Evolutionary conservation across 2,888 invertebrate species (phyloP).

Genomic region (Phengaris alcon): DNA sequence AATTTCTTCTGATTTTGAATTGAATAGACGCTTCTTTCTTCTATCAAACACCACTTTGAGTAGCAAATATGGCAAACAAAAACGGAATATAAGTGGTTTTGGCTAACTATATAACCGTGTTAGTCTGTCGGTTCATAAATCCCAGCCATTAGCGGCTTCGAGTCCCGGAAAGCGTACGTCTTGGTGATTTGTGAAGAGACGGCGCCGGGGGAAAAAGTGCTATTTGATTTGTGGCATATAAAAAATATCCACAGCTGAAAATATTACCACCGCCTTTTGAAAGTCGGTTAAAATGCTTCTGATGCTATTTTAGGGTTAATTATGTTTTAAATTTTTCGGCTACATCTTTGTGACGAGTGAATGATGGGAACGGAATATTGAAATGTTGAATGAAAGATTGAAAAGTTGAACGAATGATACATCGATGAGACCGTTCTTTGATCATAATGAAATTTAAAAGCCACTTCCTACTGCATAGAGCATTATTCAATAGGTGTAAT

Average conservation of each 20-base stretch:
- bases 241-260: background rate
- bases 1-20: too few relatives aligned
- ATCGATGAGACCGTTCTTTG: background rate
- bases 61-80: background rate
- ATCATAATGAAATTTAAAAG: background rate
- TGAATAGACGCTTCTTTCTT: too few relatives aligned
- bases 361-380: background rate
- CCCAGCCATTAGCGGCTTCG: constrained; percentile 64
- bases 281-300: background rate
- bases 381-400: background rate
- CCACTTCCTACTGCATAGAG: background rate
- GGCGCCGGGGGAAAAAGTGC: constrained; percentile 40
- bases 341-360: background rate
- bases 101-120: constrained; percentile 60
- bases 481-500: background rate
- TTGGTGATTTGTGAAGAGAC: constrained; percentile 73
- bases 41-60: background rate
- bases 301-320: background rate
- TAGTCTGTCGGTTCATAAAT: constrained; percentile 62
- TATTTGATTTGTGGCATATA: constrained; percentile 45
- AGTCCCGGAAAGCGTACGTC: constrained; percentile 69
- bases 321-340: constrained; percentile 8
- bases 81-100: constrained; percentile 31
- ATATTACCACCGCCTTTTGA: background rate
- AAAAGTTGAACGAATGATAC: background rate